phyloP scores from a whole-genome alignment of 2,888 invertebrate genomes.

The Amaurobius ferox region DNA sequence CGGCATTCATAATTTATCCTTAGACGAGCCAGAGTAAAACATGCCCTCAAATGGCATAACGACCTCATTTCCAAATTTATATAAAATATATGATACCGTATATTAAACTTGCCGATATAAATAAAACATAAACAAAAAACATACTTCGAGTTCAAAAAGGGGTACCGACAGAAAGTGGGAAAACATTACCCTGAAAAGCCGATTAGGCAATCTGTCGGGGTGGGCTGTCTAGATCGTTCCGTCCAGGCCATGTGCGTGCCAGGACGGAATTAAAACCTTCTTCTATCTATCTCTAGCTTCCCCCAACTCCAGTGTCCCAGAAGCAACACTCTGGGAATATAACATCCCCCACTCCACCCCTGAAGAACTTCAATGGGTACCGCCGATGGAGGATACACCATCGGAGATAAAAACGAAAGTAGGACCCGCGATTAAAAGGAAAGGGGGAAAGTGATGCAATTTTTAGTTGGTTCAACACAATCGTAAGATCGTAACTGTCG shows the following conservation, averaged over 20 bases:
- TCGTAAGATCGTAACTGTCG: too few relatives aligned
- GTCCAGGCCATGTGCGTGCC: slow-evolving; percentile 62
- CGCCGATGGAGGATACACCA: slow-evolving; percentile 60
- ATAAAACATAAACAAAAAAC: neutral
- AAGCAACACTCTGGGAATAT: slow-evolving; percentile 30
- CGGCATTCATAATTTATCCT: too few relatives aligned
- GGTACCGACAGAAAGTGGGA: slow-evolving; percentile 50
- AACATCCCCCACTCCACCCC: slow-evolving; percentile 33
- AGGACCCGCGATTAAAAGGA: slow-evolving; percentile 27
- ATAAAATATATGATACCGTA: slow-evolving; percentile 2
- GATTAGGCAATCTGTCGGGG: slow-evolving; percentile 65
- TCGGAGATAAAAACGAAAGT: slow-evolving; percentile 43
- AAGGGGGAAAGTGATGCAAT: slow-evolving; percentile 23
- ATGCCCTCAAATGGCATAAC: neutral
- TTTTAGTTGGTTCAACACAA: slow-evolving; percentile 32
- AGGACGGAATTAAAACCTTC: slow-evolving; percentile 53
- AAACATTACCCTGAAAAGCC: slow-evolving; percentile 51
- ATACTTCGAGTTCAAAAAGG: slow-evolving; percentile 32
- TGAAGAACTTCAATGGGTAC: slow-evolving; percentile 38
- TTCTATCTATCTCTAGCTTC: slow-evolving; percentile 38
- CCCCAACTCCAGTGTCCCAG: slow-evolving; percentile 16
- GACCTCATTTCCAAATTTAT: neutral
- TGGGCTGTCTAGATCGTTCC: slow-evolving; percentile 43
- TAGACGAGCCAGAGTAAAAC: too few relatives aligned
- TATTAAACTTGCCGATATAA: neutral